Evolutionary conservation across 2,888 invertebrate genomes (phyloP).

Genomic region (Lymantria monacha): DNA sequence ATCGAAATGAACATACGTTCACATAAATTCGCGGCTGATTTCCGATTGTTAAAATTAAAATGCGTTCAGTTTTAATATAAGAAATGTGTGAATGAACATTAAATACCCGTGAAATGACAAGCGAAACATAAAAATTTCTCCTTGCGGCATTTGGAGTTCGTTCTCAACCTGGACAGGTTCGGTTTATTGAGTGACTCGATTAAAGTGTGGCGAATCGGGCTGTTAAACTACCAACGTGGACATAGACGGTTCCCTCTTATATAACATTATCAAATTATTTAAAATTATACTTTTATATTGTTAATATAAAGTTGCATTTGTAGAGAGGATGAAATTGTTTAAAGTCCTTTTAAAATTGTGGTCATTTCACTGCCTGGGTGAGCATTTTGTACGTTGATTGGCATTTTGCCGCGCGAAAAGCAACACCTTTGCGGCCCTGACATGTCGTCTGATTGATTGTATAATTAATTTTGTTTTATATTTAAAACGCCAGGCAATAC

Average conservation of each 20-base stretch:
- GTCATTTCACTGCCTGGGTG: conserved; percentile 52
- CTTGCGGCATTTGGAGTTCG: conserved; percentile 62
- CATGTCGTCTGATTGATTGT: conserved; percentile 76
- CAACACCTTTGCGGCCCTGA: conserved; percentile 75
- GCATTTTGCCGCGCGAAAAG: conserved; percentile 77
- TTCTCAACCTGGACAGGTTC: conserved; percentile 67
- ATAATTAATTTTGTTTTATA: conserved; percentile 79
- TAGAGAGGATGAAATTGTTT: conserved; percentile 7
- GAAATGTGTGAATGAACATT: conserved; percentile 69
- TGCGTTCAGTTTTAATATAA: conserved; percentile 54
- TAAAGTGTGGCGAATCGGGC: conserved; percentile 73
- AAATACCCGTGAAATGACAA: conserved; percentile 77
- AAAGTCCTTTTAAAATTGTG: conserved; percentile 33
- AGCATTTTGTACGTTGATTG: conserved; percentile 74
- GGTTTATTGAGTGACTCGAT: conserved; percentile 68
- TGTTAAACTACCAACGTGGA: conserved; percentile 61
- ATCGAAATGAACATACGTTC: conserved; percentile 48
- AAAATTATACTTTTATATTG: conserved; percentile 35
- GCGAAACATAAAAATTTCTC: conserved; percentile 70
- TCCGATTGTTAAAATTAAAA: conserved; percentile 59
- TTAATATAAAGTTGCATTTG: conserved; percentile 40
- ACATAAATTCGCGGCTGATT: conserved; percentile 55
- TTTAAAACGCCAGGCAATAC: conserved; percentile 63
- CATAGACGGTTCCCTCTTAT: conserved; percentile 27
- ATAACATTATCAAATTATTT: conserved; percentile 9